These are phyloP conservation scores for Panurus biarmicus DNA, from an alignment of 2,113 vertebrate genomes.

Conservation along the genomic window DNA sequence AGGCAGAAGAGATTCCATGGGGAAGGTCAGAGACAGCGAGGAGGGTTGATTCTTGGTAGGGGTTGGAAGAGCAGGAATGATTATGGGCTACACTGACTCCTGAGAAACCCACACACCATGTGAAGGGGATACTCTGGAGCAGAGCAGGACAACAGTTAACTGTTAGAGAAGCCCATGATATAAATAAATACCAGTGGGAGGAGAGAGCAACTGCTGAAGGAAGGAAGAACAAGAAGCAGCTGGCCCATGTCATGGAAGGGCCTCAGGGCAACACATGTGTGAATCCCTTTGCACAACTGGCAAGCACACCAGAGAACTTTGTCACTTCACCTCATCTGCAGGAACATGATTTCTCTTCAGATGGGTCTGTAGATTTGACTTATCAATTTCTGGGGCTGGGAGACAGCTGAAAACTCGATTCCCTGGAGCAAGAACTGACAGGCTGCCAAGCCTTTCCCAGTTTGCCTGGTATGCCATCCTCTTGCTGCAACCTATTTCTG, in stretches of 20 bases:
- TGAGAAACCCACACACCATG: background rate
- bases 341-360: background rate
- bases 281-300: conserved; percentile 12
- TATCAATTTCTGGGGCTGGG: conserved; percentile 25
- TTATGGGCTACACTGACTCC: background rate
- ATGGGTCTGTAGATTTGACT: conserved; percentile 15
- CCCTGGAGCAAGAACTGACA: conserved; percentile 5
- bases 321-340: background rate
- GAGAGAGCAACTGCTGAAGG: background rate
- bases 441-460: background rate
- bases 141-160: background rate
- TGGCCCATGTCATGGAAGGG: background rate
- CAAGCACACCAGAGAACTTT: background rate
- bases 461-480: background rate
- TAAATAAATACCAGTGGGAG: background rate
- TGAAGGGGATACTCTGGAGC: background rate
- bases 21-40: rapidly evolving
- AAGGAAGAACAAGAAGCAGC: background rate
- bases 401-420: background rate
- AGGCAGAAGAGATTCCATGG: background rate
- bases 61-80: background rate
- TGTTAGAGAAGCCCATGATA: background rate
- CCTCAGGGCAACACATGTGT: background rate
- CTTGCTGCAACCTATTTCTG: background rate
- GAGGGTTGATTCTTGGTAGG: background rate